phyloP scores from a whole-genome alignment of 2,888 invertebrate genomes.

The Aproaerema taeniolella region DNA sequence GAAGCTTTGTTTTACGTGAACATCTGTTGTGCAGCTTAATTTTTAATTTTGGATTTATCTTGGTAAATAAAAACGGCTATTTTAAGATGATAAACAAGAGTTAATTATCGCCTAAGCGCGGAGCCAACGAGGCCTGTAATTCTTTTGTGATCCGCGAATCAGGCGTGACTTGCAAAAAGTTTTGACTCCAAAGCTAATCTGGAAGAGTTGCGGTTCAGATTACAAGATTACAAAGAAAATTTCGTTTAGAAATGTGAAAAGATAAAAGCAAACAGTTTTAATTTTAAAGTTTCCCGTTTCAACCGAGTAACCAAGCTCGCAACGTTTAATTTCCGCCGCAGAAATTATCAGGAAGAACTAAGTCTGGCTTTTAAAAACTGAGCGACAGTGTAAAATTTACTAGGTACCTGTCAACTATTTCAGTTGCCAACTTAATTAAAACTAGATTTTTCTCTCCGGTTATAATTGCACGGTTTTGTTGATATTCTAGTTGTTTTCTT shows the following conservation, averaged over 20 bases:
- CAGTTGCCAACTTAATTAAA: too few species aligned
- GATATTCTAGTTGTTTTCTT: too few species aligned
- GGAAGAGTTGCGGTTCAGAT: slow-evolving; percentile 40
- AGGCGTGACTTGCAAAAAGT: slow-evolving; percentile 28
- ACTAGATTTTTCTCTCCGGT: too few species aligned
- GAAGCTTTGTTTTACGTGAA: too few species aligned
- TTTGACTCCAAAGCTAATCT: slow-evolving; percentile 21
- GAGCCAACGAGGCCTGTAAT: slow-evolving; percentile 18
- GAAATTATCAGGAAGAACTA: slow-evolving; percentile 60
- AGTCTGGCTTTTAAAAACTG: slow-evolving; percentile 40
- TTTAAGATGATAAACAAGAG: slow-evolving; percentile 6
- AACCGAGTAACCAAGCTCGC: slow-evolving; percentile 42
- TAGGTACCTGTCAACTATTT: neutral
- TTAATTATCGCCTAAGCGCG: slow-evolving; percentile 6
- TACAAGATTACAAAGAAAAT: slow-evolving; percentile 45
- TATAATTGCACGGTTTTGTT: too few species aligned
- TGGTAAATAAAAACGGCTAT: slow-evolving; percentile 2
- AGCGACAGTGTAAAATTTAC: neutral
- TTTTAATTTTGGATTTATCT: too few species aligned
- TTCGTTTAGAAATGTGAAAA: slow-evolving; percentile 46
- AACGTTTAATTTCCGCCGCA: slow-evolving; percentile 65
- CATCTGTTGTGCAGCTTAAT: too few species aligned
- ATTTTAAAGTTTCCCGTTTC: slow-evolving; percentile 61
- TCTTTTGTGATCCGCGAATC: slow-evolving; percentile 13
- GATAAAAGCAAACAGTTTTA: slow-evolving; percentile 56